These are phyloP conservation scores for Masnerella sp. DNA, from an alignment of 2,888 invertebrate species.

Conservation along the genomic window DNA sequence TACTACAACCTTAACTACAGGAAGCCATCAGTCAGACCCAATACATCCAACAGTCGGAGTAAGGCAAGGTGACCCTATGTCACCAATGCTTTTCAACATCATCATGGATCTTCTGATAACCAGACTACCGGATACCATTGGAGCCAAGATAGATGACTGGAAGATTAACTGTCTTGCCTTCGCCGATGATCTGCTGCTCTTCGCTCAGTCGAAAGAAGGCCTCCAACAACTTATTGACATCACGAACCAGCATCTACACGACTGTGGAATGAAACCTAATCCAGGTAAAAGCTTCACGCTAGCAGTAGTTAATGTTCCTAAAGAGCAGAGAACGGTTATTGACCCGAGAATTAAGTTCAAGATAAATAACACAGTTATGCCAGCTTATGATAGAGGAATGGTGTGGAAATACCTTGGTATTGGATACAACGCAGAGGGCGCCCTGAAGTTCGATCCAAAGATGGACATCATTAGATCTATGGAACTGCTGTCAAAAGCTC, in stretches of 20 bases:
- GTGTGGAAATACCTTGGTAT: background rate
- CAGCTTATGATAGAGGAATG: background rate
- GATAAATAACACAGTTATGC: background rate
- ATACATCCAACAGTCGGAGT: too few relatives aligned
- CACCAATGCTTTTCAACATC: constrained; percentile 30
- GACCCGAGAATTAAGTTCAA: background rate
- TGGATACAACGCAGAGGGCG: background rate
- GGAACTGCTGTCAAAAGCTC: too few relatives aligned
- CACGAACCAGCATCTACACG: background rate
- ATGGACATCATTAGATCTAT: too few relatives aligned
- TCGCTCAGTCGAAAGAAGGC: constrained; percentile 43
- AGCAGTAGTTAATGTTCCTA: background rate
- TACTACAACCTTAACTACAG: too few relatives aligned
- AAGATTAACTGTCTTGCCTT: constrained; percentile 42
- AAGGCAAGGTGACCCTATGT: too few relatives aligned
- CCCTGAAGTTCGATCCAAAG: too few relatives aligned
- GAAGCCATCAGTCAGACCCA: too few relatives aligned
- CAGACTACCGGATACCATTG: constrained; percentile 13
- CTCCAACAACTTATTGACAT: constrained; percentile 62
- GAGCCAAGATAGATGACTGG: constrained; percentile 6
- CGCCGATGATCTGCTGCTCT: constrained; percentile 56
- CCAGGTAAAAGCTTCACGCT: constrained; percentile 60
- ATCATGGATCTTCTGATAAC: constrained; percentile 13
- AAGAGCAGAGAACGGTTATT: background rate
- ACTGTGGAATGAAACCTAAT: constrained; percentile 63